phyloP scores from a whole-genome alignment of 2,113 vertebrate species.

The Pterocles burchelli region DNA sequence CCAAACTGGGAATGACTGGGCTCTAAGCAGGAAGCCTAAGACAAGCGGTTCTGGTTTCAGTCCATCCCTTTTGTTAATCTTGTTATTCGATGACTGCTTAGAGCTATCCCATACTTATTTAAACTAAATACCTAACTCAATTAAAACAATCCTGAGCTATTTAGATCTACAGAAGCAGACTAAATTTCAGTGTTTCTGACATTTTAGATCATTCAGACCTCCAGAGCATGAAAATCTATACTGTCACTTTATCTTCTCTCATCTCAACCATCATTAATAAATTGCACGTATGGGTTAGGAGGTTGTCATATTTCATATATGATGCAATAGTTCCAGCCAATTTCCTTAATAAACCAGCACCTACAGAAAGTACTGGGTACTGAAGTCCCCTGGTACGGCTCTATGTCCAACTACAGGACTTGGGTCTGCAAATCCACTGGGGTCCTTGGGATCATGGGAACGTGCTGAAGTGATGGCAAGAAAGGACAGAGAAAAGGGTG shows the following conservation, averaged over 20 bases:
- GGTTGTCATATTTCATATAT: not conserved
- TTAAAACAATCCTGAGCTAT: slow-evolving; percentile 54
- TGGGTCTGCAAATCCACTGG: slow-evolving; percentile 17
- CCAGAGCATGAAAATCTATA: not conserved
- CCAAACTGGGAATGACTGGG: not conserved
- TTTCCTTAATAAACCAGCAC: not conserved
- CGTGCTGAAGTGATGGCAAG: not conserved
- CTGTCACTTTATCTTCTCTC: not conserved
- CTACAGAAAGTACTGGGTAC: not conserved
- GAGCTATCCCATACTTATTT: slow-evolving; percentile 17
- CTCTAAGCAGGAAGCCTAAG: not conserved
- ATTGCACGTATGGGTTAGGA: not conserved
- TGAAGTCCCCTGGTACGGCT: not conserved
- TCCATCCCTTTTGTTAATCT: slow-evolving; percentile 42
- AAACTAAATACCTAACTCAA: slow-evolving; percentile 61
- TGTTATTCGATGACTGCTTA: slow-evolving; percentile 46
- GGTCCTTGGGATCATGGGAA: slow-evolving; percentile 2
- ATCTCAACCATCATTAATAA: not conserved
- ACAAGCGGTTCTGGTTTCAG: slow-evolving; percentile 47
- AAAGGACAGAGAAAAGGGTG: not conserved
- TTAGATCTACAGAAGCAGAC: not conserved
- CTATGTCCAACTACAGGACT: not conserved
- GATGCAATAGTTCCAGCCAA: not conserved
- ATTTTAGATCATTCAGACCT: not conserved
- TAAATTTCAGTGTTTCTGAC: slow-evolving; percentile 24